phyloP scores from a whole-genome alignment of 1,140 invertebrate genomes.

The Anadara kagoshimensis region DNA sequence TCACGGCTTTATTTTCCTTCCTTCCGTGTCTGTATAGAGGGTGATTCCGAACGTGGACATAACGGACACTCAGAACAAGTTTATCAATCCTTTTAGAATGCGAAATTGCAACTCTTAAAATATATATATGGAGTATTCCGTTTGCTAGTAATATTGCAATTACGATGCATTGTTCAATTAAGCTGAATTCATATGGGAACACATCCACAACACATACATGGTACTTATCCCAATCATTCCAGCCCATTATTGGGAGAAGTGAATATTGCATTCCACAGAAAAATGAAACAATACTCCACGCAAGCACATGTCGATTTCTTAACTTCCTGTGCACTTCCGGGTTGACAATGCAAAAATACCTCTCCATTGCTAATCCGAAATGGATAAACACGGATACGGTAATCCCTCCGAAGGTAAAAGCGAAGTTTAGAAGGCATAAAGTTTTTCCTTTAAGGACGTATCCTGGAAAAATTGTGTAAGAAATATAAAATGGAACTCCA shows the following conservation, averaged over 20 bases:
- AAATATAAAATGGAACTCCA: conserved; percentile 20
- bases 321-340: conserved; percentile 4
- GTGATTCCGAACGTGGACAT: background rate
- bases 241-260: conserved; percentile 13
- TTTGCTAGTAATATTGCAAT: conserved; percentile 10
- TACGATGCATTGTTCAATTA: conserved; percentile 2
- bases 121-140: background rate
- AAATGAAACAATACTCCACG: conserved; percentile 9
- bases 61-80: conserved; percentile 7
- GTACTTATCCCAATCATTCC: conserved; percentile 22
- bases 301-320: conserved; percentile 9
- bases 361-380: conserved; percentile 14
- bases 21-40: background rate
- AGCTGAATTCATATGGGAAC: conserved; percentile 17
- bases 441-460: conserved; percentile 16
- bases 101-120: conserved; percentile 5
- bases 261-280: background rate
- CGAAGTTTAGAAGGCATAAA: conserved; percentile 13
- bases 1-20: conserved; percentile 12
- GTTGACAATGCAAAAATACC: conserved; percentile 17
- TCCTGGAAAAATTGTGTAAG: conserved; percentile 3
- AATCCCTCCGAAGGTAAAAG: conserved; percentile 17
- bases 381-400: conserved; percentile 14
- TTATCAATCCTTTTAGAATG: conserved; percentile 13
- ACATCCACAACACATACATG: conserved; percentile 15